Conservation (phyloP, 2,888 invertebrate genomes). For the Myopa testacea region DNA sequence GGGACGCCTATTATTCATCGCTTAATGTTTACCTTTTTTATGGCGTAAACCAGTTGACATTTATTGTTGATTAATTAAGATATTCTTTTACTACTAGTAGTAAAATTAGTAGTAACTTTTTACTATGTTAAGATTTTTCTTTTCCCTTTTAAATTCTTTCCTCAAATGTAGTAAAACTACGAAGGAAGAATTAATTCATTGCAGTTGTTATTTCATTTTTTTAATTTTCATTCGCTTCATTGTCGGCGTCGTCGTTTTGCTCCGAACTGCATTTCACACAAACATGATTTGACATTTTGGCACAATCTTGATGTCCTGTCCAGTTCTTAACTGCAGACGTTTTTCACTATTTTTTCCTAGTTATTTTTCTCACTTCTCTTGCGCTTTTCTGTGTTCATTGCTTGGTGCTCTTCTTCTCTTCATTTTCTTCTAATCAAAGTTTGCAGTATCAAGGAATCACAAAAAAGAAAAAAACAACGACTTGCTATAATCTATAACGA, state of each 20-base stretch:
- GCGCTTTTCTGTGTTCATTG: background rate
- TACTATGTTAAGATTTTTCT: too few species aligned
- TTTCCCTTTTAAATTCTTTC: too few species aligned
- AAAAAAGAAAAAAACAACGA: background rate
- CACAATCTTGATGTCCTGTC: slow-evolving; percentile 18
- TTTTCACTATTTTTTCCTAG: background rate
- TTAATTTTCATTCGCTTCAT: background rate
- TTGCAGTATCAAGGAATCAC: background rate
- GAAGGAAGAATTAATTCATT: too few species aligned
- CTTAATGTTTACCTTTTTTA: too few species aligned
- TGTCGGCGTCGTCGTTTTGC: background rate
- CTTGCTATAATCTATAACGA: background rate
- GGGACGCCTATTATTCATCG: too few species aligned
- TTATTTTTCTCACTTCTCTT: background rate
- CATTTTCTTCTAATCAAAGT: background rate
- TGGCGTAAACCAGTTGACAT: too few species aligned
- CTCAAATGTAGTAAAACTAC: too few species aligned
- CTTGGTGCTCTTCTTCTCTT: background rate
- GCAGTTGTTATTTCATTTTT: too few species aligned
- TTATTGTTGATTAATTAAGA: too few species aligned
- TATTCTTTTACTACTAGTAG: too few species aligned
- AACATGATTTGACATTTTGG: slow-evolving; percentile 19
- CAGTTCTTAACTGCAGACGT: slow-evolving; percentile 19
- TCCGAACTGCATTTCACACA: background rate
- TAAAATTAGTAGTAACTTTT: too few species aligned